These are phyloP conservation scores for Squalus acanthias DNA, from an alignment of 2,797 vertebrate genomes.

Conservation along the genomic window DNA sequence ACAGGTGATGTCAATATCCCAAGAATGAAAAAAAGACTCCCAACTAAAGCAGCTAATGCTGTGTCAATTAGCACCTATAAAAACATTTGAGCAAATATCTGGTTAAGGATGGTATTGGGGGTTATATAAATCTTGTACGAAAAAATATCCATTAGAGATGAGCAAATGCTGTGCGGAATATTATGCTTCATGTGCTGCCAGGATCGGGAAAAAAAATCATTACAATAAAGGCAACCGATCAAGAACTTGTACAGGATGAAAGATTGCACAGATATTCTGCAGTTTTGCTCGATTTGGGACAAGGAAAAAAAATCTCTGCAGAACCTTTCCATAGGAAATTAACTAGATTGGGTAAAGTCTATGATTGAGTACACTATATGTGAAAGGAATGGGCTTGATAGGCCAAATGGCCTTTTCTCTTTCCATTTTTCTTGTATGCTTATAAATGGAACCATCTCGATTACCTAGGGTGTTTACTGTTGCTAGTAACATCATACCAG, in stretches of 20 bases:
- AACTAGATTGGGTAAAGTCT: neutral
- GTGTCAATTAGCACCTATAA: neutral
- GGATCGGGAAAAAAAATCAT: neutral
- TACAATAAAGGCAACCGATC: neutral
- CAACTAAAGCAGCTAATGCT: neutral
- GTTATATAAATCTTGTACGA: neutral
- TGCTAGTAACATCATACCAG: neutral
- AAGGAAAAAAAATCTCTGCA: neutral
- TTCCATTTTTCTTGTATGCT: neutral
- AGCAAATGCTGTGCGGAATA: neutral
- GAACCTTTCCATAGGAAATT: neutral
- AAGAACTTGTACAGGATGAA: neutral
- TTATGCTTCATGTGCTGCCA: neutral
- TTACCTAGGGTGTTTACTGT: neutral
- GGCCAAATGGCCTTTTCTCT: too few relatives aligned
- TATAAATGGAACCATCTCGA: neutral
- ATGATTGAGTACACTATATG: neutral
- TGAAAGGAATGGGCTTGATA: too few relatives aligned
- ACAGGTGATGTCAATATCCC: neutral
- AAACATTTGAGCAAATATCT: neutral
- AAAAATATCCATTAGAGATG: neutral
- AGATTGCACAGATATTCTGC: neutral
- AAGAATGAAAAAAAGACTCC: neutral
- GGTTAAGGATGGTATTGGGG: neutral
- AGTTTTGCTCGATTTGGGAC: neutral